Base-by-base conservation (phyloP, 2,797 vertebrate genomes). In the Xyrichtys novacula region DNA sequence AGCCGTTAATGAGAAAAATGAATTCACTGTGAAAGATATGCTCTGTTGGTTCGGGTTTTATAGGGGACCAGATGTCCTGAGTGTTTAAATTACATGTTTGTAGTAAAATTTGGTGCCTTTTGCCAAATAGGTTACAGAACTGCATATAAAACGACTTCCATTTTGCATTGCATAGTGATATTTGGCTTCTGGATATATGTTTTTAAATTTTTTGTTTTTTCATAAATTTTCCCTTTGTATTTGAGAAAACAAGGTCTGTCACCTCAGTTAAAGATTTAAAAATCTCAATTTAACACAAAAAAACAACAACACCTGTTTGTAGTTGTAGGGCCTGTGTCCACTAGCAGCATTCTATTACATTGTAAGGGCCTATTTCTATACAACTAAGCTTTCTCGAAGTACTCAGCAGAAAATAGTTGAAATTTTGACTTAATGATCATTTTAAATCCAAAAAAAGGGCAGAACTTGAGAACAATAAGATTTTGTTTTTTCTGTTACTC, bases 41-140 rank as follows among this genome's bases (percentile, higher is more conserved):
- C 53, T 39, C 46, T 53, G 12, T 2, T 69, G 60, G 26, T 40
- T 57, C n/a, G 46, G 57, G 58, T 50, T 63, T 42, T 62, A 16
- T 39, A 17, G 12, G 25, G 54, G 28, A 39, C 0, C 64, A 54
- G 26, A 70, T 48, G 42, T 65, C 14, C 23, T 20, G 20, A 25
- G 38, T 22, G 3, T 11, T 25, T 11, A 9, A 61, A 20, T 38
- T 31, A 39, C 15, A 28, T 57, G 7, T 50, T 20, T 50, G 17
- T 38, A 10, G 34, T 26, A 36, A 50, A 50, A 56, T 7, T 7
- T 20, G 12, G 26, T 25, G 15, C 42, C 2, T 4, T 31, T 58
- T 48, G 40, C 50, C 43, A 69, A 28, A 1, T 12, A 31, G 16
- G 16, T 52, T 42, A 47, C 20, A 65, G 25, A 12, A 28, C 43